Conservation (phyloP, 2,888 invertebrate genomes). For the Blomia tropicalis region DNA sequence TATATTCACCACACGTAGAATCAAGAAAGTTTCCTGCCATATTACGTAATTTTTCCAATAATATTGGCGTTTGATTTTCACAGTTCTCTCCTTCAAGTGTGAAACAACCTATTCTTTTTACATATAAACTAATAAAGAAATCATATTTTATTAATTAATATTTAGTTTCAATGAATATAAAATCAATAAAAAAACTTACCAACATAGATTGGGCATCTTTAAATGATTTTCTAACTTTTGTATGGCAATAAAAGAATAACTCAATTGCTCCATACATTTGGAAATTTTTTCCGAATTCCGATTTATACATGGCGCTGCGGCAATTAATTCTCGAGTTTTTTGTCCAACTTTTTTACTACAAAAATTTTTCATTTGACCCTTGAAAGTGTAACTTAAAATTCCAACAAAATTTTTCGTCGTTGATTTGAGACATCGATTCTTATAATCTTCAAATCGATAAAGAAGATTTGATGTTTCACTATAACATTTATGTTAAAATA, state of each 20-base stretch:
- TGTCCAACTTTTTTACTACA: not conserved
- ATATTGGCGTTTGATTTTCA: not conserved
- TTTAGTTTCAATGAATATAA: no score
- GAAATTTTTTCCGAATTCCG: not conserved
- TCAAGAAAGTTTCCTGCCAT: conserved; percentile 3
- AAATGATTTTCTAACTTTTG: not conserved
- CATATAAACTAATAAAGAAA: no score
- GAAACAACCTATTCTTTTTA: no score
- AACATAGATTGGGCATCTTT: conserved; percentile 9
- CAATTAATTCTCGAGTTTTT: not conserved
- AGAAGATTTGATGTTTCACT: conserved; percentile 6
- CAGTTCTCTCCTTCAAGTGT: no score
- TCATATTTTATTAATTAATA: no score
- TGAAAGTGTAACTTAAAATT: not conserved
- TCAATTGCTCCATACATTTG: conserved; percentile 3
- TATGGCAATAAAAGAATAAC: not conserved
- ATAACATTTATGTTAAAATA: not conserved
- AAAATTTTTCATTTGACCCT: not conserved
- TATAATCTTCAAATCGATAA: not conserved
- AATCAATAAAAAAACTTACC: not conserved
- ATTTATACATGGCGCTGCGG: not conserved
- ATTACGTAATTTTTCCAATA: not conserved
- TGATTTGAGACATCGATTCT: not conserved
- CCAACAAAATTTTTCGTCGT: conserved; percentile 1
- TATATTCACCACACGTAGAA: conserved; percentile 9